Evolutionary conservation across 2,888 invertebrate species (phyloP), one percentile per base, ranked within the genome.

Genomic region (Idaea aversata): DNA sequence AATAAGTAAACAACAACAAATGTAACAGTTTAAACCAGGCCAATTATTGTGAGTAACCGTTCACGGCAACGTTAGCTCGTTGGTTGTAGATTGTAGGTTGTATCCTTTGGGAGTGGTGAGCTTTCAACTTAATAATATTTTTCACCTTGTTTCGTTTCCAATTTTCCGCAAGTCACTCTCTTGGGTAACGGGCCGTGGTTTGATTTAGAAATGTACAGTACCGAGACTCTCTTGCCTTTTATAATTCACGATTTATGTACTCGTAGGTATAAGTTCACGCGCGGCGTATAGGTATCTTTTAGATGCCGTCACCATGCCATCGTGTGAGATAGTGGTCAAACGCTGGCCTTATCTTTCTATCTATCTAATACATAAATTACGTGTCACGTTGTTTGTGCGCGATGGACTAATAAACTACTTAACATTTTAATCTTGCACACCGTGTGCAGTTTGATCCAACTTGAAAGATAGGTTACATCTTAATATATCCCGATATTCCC

Each of bases 161-260:
- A 93, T 93, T 92, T 93, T 88, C 92, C 92, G 91, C 92, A 92
- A 91, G 90, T 92, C 92, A 91, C 91, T 93, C 92, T 91, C 88
- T 81, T 76, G 92, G 91, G 91, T 88, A 92, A 91, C 92, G 88
- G 87, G 81, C 88, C 90, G 90, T 90, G 90, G 83, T 87, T 86
- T 88, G 91, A 90, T 91, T 91, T 87, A 89, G 88, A 87, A 91
- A 89, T 88, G 87, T 85, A 47, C 47, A 7, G 47, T 83, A 76
- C 77, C 77, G 71, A 72, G 75, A 62, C 34, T 7, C 1, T 47
- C 0, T 35, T 13, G 5, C 10, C 15, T 34, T 80, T 86, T 84
- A 77, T 15, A 47, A 7, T 5, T 0, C 4, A 71, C 79, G 82
- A 80, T 64, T 35, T 60, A 25, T 25, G 25, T 25, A 25, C 25